Evolutionary conservation across 2,113 vertebrate species (phyloP).

Genomic region (Tringa solitaria): DNA sequence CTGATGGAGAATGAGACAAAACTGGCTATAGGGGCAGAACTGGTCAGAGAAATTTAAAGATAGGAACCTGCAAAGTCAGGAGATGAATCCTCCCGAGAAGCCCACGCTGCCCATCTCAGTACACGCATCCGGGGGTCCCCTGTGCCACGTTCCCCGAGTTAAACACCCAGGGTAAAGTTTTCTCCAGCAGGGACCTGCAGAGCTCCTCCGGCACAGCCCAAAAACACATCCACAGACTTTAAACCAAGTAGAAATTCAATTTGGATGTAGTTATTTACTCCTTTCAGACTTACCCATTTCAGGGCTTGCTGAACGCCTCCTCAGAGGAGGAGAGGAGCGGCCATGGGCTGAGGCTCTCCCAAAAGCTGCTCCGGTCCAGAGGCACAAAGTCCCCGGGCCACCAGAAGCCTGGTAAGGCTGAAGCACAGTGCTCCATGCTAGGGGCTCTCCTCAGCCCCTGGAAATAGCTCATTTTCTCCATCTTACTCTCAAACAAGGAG

Average conservation of each 20-base stretch:
- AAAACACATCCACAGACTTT: neutral
- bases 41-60: neutral
- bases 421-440: neutral
- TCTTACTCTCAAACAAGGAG: neutral
- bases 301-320: neutral
- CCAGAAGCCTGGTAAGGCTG: neutral
- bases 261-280: neutral
- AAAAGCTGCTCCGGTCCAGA: neutral
- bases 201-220: neutral
- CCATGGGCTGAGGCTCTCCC: neutral
- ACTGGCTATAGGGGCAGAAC: neutral
- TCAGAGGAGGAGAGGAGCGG: neutral
- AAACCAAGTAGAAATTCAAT: neutral
- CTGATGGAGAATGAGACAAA: neutral
- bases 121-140: too few species aligned
- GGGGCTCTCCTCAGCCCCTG: neutral
- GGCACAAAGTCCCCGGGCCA: neutral
- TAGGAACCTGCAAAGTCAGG: neutral
- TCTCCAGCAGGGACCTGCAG: neutral
- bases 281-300: neutral
- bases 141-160: neutral
- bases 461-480: neutral
- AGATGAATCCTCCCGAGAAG: neutral
- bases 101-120: neutral
- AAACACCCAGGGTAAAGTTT: fast-evolving